phyloP scores from a whole-genome alignment of 2,113 vertebrate genomes.

The Ceyx cyanopectus region DNA sequence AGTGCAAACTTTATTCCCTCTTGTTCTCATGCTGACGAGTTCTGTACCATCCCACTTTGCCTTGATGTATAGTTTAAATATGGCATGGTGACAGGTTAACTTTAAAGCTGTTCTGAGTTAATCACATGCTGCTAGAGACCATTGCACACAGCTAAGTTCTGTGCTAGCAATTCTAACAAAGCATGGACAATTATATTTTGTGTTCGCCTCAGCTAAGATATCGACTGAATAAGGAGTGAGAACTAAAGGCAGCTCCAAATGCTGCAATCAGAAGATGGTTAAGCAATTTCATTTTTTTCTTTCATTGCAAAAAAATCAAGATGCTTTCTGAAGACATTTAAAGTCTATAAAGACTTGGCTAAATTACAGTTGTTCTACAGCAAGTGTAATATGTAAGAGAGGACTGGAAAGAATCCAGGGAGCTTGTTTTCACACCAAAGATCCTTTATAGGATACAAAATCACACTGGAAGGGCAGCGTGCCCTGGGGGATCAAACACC shows the following conservation, averaged over 20 bases:
- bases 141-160: not conserved
- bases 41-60: conserved; percentile 10
- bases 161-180: not conserved
- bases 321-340: conserved; percentile 10
- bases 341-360: conserved; percentile 26
- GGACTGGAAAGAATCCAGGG: conserved; percentile 39
- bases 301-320: conserved; percentile 11
- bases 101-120: conserved; percentile 6
- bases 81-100: conserved; percentile 16
- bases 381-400: not conserved
- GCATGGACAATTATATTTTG: not conserved
- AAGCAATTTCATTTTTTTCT: conserved; percentile 4
- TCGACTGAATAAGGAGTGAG: not conserved
- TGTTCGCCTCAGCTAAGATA: not conserved
- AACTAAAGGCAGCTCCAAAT: not conserved
- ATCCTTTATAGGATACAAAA: conserved; percentile 21
- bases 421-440: conserved; percentile 36
- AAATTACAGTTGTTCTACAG: conserved; percentile 37
- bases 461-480: not conserved
- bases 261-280: not conserved
- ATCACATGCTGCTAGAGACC: conserved; percentile 28
- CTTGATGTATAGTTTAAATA: not conserved
- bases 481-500: conserved; percentile 38
- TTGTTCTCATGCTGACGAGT: not conserved
- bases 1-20: not conserved